Conservation (phyloP, 1,140 invertebrate genomes). For the Hesperophylax magnus region DNA sequence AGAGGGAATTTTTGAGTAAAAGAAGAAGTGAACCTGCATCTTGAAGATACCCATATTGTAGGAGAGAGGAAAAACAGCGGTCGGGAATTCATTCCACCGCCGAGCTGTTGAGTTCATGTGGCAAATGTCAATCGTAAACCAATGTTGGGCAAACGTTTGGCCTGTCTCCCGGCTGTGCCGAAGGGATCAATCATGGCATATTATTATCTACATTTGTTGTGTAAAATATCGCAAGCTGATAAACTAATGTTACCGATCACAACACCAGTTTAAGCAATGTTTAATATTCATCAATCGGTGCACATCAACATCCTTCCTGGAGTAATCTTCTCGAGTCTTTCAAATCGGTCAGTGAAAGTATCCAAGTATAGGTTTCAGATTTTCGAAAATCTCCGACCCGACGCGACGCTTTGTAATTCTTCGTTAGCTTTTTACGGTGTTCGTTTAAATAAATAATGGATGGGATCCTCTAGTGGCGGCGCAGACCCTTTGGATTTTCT, state of each 20-base stretch:
- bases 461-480: neutral
- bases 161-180: no score
- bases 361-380: neutral
- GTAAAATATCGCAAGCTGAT: no score
- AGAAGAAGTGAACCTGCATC: neutral
- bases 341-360: neutral
- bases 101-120: neutral
- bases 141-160: no score
- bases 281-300: no score
- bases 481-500: conserved; percentile 4
- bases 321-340: neutral
- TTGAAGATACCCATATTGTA: neutral
- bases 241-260: no score
- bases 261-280: no score
- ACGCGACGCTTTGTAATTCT: conserved; percentile 17
- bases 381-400: neutral
- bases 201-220: no score
- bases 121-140: no score
- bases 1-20: neutral
- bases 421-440: conserved; percentile 22
- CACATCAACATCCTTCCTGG: neutral
- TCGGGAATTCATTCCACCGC: no score
- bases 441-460: conserved; percentile 23
- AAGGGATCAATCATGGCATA: no score
- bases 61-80: neutral